Evolutionary conservation across 2,113 vertebrate species (phyloP), one percentile per base, ranked within the genome.

Genomic region (Dromas ardeola): DNA sequence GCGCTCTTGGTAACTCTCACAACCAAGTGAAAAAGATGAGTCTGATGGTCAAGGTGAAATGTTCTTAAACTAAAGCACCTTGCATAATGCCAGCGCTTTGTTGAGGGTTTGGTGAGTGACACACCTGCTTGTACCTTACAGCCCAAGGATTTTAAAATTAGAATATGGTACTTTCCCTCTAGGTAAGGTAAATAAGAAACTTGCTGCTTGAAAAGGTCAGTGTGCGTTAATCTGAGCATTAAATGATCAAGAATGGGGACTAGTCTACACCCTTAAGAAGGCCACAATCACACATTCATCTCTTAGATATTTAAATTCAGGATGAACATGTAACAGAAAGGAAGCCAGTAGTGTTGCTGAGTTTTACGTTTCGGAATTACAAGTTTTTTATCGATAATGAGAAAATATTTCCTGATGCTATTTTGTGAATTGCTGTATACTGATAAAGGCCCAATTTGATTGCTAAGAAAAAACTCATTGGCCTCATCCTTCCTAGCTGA

Each of bases 181-280:
- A 96, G 92, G 89, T 81, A 95, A 94, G 88, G 86, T 55, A 96
- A 96, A 88, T 91, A 96, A 95, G 95, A 94, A 97, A 85, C 86
- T 58, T 76, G 47, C 80, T 69, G 91, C 89, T 95, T 76, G 92
- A 95, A 96, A 96, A 97, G 97, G 96, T 97, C 97, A 96, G 32
- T 7, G 27, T 86, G 78, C 17, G 10, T 91, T 95, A 92, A 93
- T 71, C 82, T 81, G 83, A 90, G 88, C 88, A 65, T 94, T 80
- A 93, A 92, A 70, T 8, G 43, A 85, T 72, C 92, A 92, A 81
- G 91, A 91, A 95, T 43, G 86, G 94, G 72, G 84, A 88, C 84
- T 29, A 32, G 93, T 10, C 71, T 67, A 93, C 92, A 85, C 92
- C 90, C 94, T 38, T 5, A 22, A 15, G 50, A 23, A 29, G 74